Base-by-base conservation (phyloP, 2,797 vertebrate species). In the Manis javanica region DNA sequence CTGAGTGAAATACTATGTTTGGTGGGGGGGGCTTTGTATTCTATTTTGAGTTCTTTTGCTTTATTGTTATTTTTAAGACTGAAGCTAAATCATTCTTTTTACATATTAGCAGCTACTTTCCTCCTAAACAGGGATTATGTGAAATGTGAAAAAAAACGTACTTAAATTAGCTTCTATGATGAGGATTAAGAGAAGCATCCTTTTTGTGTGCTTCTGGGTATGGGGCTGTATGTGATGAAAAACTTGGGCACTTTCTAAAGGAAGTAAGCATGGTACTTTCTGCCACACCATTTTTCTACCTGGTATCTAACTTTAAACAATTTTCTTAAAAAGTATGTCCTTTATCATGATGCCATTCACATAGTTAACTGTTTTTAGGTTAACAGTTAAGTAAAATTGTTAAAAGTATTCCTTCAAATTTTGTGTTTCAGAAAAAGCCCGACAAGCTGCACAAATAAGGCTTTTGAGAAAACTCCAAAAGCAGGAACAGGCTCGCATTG, bases 371-470 rank as follows among this genome's bases (percentile, higher is more conserved):
- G 29, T 90, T 87, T 93, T 55, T 55, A 71, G 7, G 24, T 71
- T 74, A 53, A 21, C 4, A 75, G 5, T 84, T 71, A 16, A n/a
- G 0, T 74, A 29, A 74, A 95, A 13, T 91, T 91, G 5, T 82
- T 89, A 71, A 31, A 92, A 64, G 86, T 93, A 66, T 78, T 63
- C 2, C 59, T 77, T 79, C 0, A 92, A 34, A 97, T 96, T 97
- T 66, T 95, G 92, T 96, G 59, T 66, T 98, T 98, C 98, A 99
- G 99, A 99, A 99, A 99, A 99, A 96, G 99, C 99, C 66, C 99
- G 99, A 92, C 99, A 99, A 98, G 99, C 99, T 93, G 99, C 99
- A 94, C 99, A 99, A 97, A 99, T 99, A 97, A 99, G 99, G 98
- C 98, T 99, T 97, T 99, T 99, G 98, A 99, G 99, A 97, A 99